Evolutionary conservation across 1,140 invertebrate genomes (phyloP).

Genomic region (Tetranychus urticae): DNA sequence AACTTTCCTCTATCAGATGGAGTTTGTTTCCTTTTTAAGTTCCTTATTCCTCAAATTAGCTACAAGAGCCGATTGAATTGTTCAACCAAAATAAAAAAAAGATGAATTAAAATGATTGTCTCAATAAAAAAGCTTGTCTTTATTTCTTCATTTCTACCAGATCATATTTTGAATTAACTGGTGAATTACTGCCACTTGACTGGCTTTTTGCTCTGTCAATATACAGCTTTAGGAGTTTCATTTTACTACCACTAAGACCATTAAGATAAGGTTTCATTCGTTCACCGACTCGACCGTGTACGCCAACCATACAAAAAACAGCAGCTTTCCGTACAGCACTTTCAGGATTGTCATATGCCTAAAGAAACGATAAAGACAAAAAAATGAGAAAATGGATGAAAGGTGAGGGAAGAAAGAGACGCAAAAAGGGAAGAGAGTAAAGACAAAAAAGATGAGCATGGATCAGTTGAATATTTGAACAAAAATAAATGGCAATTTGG

Average conservation of each 20-base stretch:
- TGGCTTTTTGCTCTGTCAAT: constrained; percentile 27
- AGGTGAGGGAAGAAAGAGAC: neutral
- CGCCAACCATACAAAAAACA: constrained; percentile 81
- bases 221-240: constrained; percentile 44
- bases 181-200: neutral
- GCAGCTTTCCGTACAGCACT: constrained; percentile 75
- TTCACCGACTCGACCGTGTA: constrained; percentile 58
- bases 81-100: too few relatives aligned
- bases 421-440: neutral
- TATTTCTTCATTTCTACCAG: too few relatives aligned
- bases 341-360: constrained; percentile 65
- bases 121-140: too few relatives aligned
- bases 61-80: too few relatives aligned
- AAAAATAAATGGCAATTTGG: too few relatives aligned
- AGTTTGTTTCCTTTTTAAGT: too few relatives aligned
- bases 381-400: neutral
- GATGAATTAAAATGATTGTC: too few relatives aligned
- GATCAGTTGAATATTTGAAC: too few relatives aligned
- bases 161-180: neutral
- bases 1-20: too few relatives aligned
- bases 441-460: too few relatives aligned
- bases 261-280: constrained; percentile 48
- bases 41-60: too few relatives aligned
- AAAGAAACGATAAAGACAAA: constrained; percentile 16
- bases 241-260: constrained; percentile 56